phyloP scores from a whole-genome alignment of 1,140 invertebrate genomes.

The Helicoverpa armigera region DNA sequence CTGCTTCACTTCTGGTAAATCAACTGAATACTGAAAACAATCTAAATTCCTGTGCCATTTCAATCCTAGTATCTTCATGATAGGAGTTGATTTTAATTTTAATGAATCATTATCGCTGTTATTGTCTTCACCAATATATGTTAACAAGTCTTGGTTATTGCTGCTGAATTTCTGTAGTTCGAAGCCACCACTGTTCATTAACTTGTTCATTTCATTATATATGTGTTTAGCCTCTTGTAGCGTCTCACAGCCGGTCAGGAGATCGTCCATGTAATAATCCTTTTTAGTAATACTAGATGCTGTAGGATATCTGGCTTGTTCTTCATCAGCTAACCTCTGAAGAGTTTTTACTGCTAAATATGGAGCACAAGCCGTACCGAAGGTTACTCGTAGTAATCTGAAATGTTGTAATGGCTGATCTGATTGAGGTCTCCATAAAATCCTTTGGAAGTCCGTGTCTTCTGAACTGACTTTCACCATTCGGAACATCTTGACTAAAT shows the following conservation, averaged over 20 bases:
- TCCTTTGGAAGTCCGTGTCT: slow-evolving; percentile 6
- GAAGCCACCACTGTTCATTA: background rate
- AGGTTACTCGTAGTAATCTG: background rate
- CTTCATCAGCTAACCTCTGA: slow-evolving; percentile 65
- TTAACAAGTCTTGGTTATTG: background rate
- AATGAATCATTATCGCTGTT: background rate
- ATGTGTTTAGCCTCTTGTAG: slow-evolving; percentile 52
- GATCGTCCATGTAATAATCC: slow-evolving; percentile 60
- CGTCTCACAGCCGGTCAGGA: slow-evolving; percentile 63
- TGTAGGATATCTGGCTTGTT: slow-evolving; percentile 51
- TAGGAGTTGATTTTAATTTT: background rate
- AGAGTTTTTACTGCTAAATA: slow-evolving; percentile 60
- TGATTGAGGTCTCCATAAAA: background rate
- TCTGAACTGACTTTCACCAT: background rate
- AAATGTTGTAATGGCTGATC: background rate
- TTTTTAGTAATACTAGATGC: slow-evolving; percentile 54
- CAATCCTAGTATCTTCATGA: background rate
- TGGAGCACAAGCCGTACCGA: too few species aligned
- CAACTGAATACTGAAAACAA: slow-evolving; percentile 50
- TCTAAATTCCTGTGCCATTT: slow-evolving; percentile 57
- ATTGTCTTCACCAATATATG: background rate
- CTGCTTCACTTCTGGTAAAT: background rate
- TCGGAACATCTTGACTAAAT: slow-evolving; percentile 28
- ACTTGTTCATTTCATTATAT: slow-evolving; percentile 3
- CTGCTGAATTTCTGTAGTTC: background rate